phyloP scores from a whole-genome alignment of 2,797 vertebrate genomes.

The Tenualosa thibaudeaui region DNA sequence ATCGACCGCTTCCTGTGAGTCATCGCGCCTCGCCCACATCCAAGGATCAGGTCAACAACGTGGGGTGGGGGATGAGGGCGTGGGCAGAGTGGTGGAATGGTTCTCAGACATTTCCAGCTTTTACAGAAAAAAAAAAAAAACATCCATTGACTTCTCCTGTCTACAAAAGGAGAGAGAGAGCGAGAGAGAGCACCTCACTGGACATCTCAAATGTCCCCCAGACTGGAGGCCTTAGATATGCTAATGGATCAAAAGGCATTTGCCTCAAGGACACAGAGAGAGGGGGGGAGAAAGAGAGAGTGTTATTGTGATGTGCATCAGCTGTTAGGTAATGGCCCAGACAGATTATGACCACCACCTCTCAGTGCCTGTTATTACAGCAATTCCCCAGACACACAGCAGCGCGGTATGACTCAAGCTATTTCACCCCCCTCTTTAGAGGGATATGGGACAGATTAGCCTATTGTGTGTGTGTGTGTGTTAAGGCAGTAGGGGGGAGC shows the following conservation, averaged over 20 bases:
- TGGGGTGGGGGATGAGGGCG: background rate
- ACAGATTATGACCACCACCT: constrained; percentile 21
- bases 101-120: background rate
- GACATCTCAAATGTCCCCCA: background rate
- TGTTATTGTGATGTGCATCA: constrained; percentile 23
- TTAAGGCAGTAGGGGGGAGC: background rate
- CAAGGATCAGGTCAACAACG: background rate
- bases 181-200: background rate
- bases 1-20: constrained; percentile 17
- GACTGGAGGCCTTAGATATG: constrained; percentile 1
- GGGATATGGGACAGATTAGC: background rate
- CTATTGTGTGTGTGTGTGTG: background rate
- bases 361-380: constrained; percentile 7
- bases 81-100: background rate
- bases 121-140: background rate
- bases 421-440: background rate
- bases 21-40: background rate
- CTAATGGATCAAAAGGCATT: constrained; percentile 9
- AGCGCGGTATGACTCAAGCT: constrained; percentile 3
- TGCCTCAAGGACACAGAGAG: background rate
- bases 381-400: constrained; percentile 5
- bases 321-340: constrained; percentile 21
- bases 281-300: background rate
- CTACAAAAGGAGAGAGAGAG: background rate
- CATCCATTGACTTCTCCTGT: background rate